These are phyloP conservation scores for Panthera leo DNA, from an alignment of 2,113 vertebrate species.

Conservation along the genomic window DNA sequence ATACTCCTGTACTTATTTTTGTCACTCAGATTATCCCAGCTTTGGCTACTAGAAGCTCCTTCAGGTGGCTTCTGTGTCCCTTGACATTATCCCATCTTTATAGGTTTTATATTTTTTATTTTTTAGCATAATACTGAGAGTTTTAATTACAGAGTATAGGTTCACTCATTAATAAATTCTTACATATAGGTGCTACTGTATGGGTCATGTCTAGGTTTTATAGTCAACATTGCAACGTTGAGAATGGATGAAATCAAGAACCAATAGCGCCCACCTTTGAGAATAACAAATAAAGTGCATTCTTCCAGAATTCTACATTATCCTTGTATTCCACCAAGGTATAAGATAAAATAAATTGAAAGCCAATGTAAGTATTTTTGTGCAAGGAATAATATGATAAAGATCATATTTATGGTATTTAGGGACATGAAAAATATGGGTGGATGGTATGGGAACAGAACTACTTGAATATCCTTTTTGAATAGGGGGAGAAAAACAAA, in stretches of 20 bases:
- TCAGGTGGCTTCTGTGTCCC: background rate
- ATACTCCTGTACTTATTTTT: background rate
- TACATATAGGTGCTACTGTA: no score
- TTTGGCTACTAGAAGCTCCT: background rate
- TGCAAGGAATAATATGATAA: background rate
- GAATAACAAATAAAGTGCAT: background rate
- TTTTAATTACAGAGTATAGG: background rate
- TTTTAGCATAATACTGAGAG: background rate
- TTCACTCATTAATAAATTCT: background rate
- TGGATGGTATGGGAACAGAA: background rate
- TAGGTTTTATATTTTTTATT: background rate
- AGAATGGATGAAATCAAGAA: background rate
- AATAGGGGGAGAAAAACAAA: background rate
- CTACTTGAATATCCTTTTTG: background rate
- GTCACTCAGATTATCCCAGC: background rate
- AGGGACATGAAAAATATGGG: background rate
- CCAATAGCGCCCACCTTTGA: background rate
- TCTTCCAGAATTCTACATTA: background rate
- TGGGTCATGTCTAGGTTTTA: background rate
- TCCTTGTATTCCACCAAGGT: background rate
- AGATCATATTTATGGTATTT: background rate
- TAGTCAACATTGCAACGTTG: background rate
- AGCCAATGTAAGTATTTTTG: background rate
- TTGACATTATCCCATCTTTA: background rate
- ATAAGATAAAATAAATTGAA: background rate